Base-by-base conservation (phyloP, 2,888 invertebrate species). In the Melangyna quadrimaculata region DNA sequence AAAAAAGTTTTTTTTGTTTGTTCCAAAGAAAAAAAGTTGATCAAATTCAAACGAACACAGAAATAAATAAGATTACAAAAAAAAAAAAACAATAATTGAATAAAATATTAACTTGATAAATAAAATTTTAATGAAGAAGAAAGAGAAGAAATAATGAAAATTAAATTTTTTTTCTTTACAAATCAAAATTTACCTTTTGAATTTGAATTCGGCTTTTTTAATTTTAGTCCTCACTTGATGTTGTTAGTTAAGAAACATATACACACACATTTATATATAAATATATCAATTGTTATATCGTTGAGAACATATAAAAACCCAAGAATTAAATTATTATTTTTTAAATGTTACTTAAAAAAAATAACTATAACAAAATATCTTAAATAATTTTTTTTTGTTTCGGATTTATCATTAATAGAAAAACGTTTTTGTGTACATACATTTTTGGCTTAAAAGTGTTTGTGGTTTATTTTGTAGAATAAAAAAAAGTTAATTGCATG, bases 151-250 rank as follows among this genome's bases (percentile, higher is more conserved):
- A 82, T 6, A 72, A 63, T 61, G 19, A 45, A 67, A 32, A 43
- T 67, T 59, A 70, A 22, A 70, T 65, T 32, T 74, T 70, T 48
- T 67, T n/a, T n/a, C 65, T 57, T 70, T 43, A 22, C 22, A 65
- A 70, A 77, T 67, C 45, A 65, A 80, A 78, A 12, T 24, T 88
- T 87, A 87, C 87, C 87, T 87, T 78, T 87, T 88, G 48, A 87
- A 87, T 77, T 88, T 87, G 59, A 78, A 74, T 82, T 88, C 83
- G 53, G 75, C 77, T 53, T 87, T 81, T 65, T 72, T 87, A 72
- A 78, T 74, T 48, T 74, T 86, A 81, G 81, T 78, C 86, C 73
- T 77, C 86, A 86, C 86, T 81, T 72, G 80, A 86, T 86, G 81
- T 73, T 51, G 73, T 86, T 86, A 80, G 75, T 86, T n/a, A 81